phyloP scores from a whole-genome alignment of 2,113 vertebrate genomes.

The Todiramphus chloris region DNA sequence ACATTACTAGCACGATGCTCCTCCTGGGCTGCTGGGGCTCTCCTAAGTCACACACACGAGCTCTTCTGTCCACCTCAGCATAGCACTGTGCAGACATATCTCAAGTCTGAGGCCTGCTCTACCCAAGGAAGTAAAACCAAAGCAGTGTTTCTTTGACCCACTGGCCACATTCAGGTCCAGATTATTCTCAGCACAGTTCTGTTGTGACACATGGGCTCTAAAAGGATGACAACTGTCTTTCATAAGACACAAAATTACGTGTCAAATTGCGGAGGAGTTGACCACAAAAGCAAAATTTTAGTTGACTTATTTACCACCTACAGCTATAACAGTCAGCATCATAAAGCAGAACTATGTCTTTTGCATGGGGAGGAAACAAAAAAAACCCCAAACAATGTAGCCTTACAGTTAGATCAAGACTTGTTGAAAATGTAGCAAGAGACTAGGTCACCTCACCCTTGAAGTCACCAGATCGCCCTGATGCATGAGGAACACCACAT shows the following conservation, averaged over 20 bases:
- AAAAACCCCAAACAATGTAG: accelerated
- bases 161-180: not conserved
- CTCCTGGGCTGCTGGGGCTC: not conserved
- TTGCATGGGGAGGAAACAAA: not conserved
- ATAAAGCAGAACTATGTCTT: not conserved
- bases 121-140: not conserved
- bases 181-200: not conserved
- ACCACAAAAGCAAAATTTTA: not conserved
- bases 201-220: not conserved
- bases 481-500: not conserved
- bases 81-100: accelerated
- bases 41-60: accelerated
- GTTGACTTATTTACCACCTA: not conserved
- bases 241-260: not conserved
- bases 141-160: not conserved
- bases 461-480: not conserved
- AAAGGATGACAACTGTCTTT: not conserved
- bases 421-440: not conserved
- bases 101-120: not conserved
- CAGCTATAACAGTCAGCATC: not conserved
- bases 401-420: not conserved
- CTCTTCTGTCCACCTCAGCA: not conserved
- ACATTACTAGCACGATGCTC: not conserved
- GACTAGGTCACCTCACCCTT: not conserved
- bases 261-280: not conserved